Conservation (phyloP, 2,113 vertebrate species). For the Dissostichus mawsoni region DNA sequence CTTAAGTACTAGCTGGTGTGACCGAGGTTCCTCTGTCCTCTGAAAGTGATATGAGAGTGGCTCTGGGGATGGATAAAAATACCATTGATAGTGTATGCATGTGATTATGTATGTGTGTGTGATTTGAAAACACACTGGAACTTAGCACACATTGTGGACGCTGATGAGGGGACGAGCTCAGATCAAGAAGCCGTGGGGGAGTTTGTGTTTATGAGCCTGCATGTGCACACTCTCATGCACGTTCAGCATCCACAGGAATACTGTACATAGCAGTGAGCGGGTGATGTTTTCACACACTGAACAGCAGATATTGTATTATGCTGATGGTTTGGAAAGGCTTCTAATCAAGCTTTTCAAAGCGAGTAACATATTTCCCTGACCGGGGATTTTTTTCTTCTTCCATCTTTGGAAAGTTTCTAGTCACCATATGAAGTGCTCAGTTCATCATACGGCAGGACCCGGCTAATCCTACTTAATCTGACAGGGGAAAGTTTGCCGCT, state of each 20-base stretch:
- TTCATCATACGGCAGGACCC: constrained; percentile 75
- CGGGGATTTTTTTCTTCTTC: constrained; percentile 41
- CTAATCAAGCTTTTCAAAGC: constrained; percentile 59
- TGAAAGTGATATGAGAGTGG: constrained; percentile 78
- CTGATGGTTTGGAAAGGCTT: constrained; percentile 48
- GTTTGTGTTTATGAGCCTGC: constrained; percentile 23
- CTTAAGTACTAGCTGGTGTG: constrained; percentile 74
- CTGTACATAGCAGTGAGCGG: constrained; percentile 34
- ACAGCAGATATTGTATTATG: constrained; percentile 53
- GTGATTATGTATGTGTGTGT: constrained; percentile 45
- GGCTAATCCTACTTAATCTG: constrained; percentile 82
- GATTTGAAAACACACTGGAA: constrained; percentile 71
- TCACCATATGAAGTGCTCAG: constrained; percentile 73
- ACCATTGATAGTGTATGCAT: constrained; percentile 62
- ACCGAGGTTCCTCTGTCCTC: constrained; percentile 70
- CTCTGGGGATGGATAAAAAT: constrained; percentile 80
- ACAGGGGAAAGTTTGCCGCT: constrained; percentile 79
- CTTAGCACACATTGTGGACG: constrained; percentile 50
- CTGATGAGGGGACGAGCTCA: constrained; percentile 33
- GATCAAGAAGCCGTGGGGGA: constrained; percentile 27
- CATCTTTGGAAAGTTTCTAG: constrained; percentile 70
- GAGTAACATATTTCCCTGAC: constrained; percentile 60
- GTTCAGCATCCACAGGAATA: constrained; percentile 12
- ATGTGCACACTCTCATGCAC: neutral
- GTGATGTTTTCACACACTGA: constrained; percentile 47